These are phyloP conservation scores for Matsumyia berberina DNA, from an alignment of 2,888 invertebrate species.

Conservation along the genomic window DNA sequence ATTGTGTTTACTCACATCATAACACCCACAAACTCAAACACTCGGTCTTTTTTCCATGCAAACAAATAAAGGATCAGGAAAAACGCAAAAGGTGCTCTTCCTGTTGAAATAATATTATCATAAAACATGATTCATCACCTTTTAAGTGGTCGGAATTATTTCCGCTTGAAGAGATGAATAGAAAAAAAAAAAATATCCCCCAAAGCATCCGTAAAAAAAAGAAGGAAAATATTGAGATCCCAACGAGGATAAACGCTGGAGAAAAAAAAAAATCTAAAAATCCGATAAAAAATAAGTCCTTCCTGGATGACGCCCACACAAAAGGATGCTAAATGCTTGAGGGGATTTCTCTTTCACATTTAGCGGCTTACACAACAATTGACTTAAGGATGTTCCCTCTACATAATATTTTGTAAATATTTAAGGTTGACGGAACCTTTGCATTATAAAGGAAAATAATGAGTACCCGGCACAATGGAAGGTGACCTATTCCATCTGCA, in stretches of 20 bases:
- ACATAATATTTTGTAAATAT: slow-evolving; percentile 74
- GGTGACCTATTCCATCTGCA: not conserved
- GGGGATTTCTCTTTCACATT: slow-evolving; percentile 75
- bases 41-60: slow-evolving; percentile 13
- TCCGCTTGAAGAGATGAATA: slow-evolving; percentile 75
- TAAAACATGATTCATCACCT: slow-evolving; percentile 77
- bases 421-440: slow-evolving; percentile 69
- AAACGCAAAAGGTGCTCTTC: slow-evolving; percentile 73
- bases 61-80: slow-evolving; percentile 64
- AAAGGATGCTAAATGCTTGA: slow-evolving; percentile 75
- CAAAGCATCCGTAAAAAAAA: slow-evolving; percentile 43
- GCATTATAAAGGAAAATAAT: slow-evolving; percentile 65
- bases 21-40: slow-evolving; percentile 16
- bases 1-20: slow-evolving; percentile 5
- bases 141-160: slow-evolving; percentile 76
- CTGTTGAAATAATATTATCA: slow-evolving; percentile 77
- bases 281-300: slow-evolving; percentile 76
- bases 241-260: slow-evolving; percentile 63
- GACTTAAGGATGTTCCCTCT: slow-evolving; percentile 74
- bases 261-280: slow-evolving; percentile 64
- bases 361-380: slow-evolving; percentile 76
- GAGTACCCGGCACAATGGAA: slow-evolving; percentile 10
- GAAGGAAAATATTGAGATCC: slow-evolving; percentile 68
- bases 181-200: slow-evolving; percentile 63
- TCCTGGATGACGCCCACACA: slow-evolving; percentile 74